These are phyloP conservation scores for Machimus rusticus DNA, from an alignment of 2,888 invertebrate genomes.

Conservation along the genomic window DNA sequence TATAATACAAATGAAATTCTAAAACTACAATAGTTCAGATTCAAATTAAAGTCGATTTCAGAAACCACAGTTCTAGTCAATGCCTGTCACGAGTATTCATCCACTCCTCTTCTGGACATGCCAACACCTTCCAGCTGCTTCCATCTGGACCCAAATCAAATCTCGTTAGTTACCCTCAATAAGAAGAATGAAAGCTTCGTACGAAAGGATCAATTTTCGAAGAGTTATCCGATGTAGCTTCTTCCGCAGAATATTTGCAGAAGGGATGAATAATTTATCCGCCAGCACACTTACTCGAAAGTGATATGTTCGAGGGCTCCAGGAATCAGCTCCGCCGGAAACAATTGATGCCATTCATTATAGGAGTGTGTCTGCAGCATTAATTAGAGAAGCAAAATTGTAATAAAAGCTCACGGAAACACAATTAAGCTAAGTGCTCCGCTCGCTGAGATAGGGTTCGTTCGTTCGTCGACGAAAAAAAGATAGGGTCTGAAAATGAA, in stretches of 20 bases:
- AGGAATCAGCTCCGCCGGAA: not conserved
- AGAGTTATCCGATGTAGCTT: not conserved
- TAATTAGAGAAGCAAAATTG: conserved; percentile 5
- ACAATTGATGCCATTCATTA: not conserved
- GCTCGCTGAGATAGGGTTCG: not conserved
- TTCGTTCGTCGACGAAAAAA: not conserved
- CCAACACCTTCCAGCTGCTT: not conserved
- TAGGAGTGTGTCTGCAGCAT: not conserved
- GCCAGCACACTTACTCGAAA: not conserved
- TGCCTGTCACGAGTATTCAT: not conserved
- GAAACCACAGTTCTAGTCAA: too few relatives aligned
- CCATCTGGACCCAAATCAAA: not conserved
- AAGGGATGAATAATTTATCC: not conserved
- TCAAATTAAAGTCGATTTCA: too few relatives aligned
- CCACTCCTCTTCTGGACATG: not conserved
- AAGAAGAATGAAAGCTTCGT: not conserved
- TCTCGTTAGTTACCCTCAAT: not conserved
- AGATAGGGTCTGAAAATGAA: not conserved
- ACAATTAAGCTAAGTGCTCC: conserved; percentile 22
- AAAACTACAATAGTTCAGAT: too few relatives aligned
- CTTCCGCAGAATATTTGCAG: not conserved
- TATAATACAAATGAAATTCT: too few relatives aligned
- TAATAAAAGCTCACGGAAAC: conserved; percentile 13
- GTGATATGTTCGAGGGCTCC: not conserved
- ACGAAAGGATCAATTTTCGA: not conserved